These are phyloP conservation scores for Tapirus terrestris DNA, from an alignment of 2,113 vertebrate genomes.

Conservation along the genomic window DNA sequence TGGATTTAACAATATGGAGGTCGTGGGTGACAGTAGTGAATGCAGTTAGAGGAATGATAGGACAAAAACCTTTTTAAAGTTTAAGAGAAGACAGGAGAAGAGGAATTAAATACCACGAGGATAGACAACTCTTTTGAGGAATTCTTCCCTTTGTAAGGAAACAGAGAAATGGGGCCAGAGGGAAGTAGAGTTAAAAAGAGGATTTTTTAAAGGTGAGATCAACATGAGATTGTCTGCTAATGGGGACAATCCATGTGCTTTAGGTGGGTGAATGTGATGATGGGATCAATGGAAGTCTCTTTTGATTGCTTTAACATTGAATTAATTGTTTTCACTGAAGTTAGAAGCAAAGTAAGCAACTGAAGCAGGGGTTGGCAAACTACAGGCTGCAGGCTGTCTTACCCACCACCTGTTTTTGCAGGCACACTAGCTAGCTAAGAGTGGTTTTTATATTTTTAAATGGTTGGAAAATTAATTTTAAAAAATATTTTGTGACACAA, in stretches of 20 bases:
- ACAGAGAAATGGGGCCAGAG: background rate
- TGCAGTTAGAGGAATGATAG: background rate
- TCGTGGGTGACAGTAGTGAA: background rate
- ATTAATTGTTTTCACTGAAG: background rate
- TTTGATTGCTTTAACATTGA: background rate
- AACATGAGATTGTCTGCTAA: background rate
- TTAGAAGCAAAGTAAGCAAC: no score
- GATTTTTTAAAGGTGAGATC: background rate
- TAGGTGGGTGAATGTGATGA: background rate
- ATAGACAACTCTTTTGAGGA: background rate
- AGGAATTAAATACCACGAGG: background rate
- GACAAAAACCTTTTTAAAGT: background rate
- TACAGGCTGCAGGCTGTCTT: no score
- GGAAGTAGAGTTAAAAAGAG: background rate
- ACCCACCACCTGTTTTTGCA: no score
- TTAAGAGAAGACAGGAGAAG: background rate
- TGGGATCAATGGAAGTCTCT: background rate
- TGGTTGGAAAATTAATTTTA: background rate
- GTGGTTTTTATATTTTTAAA: background rate
- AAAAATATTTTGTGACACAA: background rate
- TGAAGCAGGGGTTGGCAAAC: no score
- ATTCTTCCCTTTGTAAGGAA: background rate
- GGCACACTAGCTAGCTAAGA: no score
- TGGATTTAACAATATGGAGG: background rate
- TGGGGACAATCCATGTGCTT: background rate